Evolutionary conservation across 2,113 vertebrate species (phyloP).

Genomic region (Brachyhypopomus gauderio): DNA sequence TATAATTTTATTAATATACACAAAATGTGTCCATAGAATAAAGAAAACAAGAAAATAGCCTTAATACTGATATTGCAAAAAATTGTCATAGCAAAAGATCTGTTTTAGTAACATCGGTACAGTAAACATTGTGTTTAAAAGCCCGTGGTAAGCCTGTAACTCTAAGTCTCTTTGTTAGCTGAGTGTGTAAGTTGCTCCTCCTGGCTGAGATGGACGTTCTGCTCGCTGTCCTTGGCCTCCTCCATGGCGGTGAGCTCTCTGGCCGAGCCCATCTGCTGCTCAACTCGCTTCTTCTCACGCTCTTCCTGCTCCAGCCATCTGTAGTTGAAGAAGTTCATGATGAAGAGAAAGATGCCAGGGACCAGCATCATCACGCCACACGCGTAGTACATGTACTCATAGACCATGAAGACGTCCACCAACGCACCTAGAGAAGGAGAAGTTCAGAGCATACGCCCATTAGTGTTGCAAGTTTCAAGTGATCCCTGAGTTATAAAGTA

Average conservation of each 20-base stretch:
- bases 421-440: conserved; percentile 74
- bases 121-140: neutral
- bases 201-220: conserved; percentile 50
- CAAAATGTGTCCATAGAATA: neutral
- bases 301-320: conserved; percentile 75
- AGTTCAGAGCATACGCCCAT: neutral
- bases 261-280: conserved; percentile 60
- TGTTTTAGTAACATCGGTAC: neutral
- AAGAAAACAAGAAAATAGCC: neutral
- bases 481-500: no score
- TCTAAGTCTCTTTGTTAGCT: neutral
- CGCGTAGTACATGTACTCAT: conserved; percentile 82
- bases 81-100: neutral
- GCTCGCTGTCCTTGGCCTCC: conserved; percentile 51
- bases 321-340: conserved; percentile 86
- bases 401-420: conserved; percentile 79
- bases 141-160: neutral
- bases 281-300: conserved; percentile 38
- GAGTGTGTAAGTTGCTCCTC: conserved; percentile 15
- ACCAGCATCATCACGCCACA: conserved; percentile 78
- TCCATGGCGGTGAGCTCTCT: conserved; percentile 44
- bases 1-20: no score
- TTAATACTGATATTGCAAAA: neutral
- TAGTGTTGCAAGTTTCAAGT: no score
- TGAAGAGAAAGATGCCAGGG: conserved; percentile 79